Base-by-base conservation (phyloP, 2,888 invertebrate genomes). In the Meiosimyza platycephala region DNA sequence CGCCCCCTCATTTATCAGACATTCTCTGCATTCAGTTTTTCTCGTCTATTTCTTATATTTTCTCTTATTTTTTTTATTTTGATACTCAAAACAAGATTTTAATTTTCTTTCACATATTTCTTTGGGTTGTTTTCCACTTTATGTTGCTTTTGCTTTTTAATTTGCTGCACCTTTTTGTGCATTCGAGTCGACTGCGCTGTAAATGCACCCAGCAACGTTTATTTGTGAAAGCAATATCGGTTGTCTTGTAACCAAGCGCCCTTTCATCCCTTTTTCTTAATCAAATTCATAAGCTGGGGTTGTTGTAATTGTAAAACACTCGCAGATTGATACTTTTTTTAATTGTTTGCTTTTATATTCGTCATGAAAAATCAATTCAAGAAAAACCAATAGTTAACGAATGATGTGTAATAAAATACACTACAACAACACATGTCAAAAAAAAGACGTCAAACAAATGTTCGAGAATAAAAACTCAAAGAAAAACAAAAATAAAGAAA, bases 401-500 rank as follows among this genome's bases (percentile, higher is more conserved):
- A 55, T 18, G 15, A n/a, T 55, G 9, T 55, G 18, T 16, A 55
- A 18, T 9, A 18, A 16, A 55, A 40, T 40, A 55, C 55, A n/a
- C 55, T 5, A 54, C 6, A 54, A 55, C 67, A 74, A 75, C 72
- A 72, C 70, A 73, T 48, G 52, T 22, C 51, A 54, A 54, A 18
- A 40, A 40, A 28, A 65, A 15, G 50, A 65, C 48, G 64, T 18
- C 22, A 70, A 33, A 66, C 71, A 62, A 48, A 68, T 72, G 66
- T 73, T 78, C 63, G 51, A 75, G 74, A 72, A 76, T 64, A 72
- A 74, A 75, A 76, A 71, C 62, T 67, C 12, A 28, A 48, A 54
- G 50, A 55, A 11, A 18, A 68, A 55, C 47, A 71, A 22, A 28
- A 40, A n/a, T n/a, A 55, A 6, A 67, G 65, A 28, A 67, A 28